Conservation (phyloP, 2,888 invertebrate species). For the Reticulitermes lucifugus region DNA sequence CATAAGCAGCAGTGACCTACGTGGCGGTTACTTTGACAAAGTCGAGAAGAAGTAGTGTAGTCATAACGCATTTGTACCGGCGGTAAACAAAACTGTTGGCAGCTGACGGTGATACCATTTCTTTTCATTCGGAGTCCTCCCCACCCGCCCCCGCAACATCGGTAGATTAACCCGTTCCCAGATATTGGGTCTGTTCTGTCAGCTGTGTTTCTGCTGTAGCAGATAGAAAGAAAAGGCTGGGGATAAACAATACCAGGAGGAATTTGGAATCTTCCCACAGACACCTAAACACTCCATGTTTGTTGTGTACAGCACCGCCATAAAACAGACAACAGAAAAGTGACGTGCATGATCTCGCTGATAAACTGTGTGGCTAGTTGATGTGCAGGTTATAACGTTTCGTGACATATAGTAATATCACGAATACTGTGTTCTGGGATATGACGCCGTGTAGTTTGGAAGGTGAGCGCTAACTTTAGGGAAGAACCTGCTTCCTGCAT, state of each 20-base stretch:
- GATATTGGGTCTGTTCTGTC: neutral
- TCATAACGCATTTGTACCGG: neutral
- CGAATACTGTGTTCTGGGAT: no score
- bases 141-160: neutral
- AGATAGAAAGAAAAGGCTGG: neutral
- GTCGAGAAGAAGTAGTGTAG: neutral
- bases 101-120: neutral
- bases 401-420: no score
- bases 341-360: no score
- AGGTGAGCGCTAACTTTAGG: no score
- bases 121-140: neutral
- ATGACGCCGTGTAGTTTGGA: no score
- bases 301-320: neutral
- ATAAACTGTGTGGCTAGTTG: no score
- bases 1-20: no score
- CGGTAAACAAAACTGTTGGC: neutral
- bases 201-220: neutral
- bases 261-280: neutral
- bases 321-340: neutral
- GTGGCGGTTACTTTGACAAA: no score
- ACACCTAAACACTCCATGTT: neutral
- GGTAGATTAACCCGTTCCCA: slow-evolving; percentile 10
- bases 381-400: no score
- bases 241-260: neutral
- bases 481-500: no score